Evolutionary conservation across 2,888 invertebrate genomes (phyloP).

Genomic region (Rotaria macrura): DNA sequence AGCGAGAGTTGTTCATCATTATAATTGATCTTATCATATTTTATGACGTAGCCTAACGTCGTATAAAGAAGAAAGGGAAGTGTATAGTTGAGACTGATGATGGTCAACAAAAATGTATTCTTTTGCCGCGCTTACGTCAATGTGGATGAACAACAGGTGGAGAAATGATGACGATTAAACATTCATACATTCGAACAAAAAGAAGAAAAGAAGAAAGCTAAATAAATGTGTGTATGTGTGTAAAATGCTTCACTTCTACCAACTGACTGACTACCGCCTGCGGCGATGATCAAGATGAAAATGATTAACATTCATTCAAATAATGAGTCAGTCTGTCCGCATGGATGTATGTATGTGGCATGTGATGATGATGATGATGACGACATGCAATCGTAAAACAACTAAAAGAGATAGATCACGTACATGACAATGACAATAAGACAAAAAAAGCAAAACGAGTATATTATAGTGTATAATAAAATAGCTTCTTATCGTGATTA

Average conservation of each 20-base stretch:
- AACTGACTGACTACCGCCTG: background rate
- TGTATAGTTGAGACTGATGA: background rate
- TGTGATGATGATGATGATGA: conserved; percentile 9
- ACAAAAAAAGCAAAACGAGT: background rate
- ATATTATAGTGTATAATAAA: background rate
- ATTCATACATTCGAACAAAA: background rate
- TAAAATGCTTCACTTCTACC: background rate
- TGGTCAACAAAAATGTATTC: background rate
- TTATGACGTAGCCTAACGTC: background rate
- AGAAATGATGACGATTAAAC: background rate
- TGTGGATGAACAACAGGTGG: background rate
- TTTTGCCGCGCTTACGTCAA: background rate
- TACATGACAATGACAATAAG: background rate
- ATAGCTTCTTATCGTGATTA: background rate
- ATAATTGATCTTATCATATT: background rate
- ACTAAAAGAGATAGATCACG: background rate
- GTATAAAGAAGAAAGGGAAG: background rate
- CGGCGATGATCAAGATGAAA: conserved; percentile 1
- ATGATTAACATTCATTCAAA: conserved; percentile 11
- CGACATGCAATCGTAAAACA: background rate
- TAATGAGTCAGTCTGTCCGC: background rate
- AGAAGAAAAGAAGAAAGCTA: background rate
- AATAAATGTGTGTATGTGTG: background rate
- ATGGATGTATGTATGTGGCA: background rate
- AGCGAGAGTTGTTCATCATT: background rate